Base-by-base conservation (phyloP, 2,888 invertebrate genomes). In the Calameuta filiformis region DNA sequence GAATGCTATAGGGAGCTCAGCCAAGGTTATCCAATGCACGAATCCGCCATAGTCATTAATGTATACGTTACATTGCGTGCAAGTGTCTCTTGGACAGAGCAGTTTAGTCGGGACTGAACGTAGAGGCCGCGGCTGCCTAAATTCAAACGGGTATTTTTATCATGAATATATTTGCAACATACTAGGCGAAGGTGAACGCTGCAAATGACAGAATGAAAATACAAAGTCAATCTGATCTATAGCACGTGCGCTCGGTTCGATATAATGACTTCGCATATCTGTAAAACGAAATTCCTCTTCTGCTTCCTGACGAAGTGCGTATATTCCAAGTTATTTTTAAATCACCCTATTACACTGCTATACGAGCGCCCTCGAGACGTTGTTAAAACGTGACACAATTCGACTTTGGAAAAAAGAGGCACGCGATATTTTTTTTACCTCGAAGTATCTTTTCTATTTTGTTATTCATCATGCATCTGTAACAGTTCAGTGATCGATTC, bases 81-180 rank as follows among this genome's bases (percentile, higher is more conserved):
- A 73, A 56, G 79, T 79, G 81, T 79, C 77, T 79, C 77, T 78
- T 56, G 15, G 77, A 74, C 40, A 69, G 81, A 80, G 81, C 79
- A 31, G 79, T 75, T 56, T 15, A 56, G 23, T 56, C 23, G 56
- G 56, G 56, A 56, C 30, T 35, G 69, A 34, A 12, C 73, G 75
- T 23, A 33, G 35, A 69, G 75, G 76, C 76, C 75, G 76, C 73
- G 76, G 76, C 76, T 33, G 74, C 79, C 82, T 77, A 80, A 81
- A 83, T 81, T 81, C 80, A 80, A 81, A 77, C 30, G 75, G 69
- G 76, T 84, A 82, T 82, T 83, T 83, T 82, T 80, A 80, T 79
- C 82, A 80, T 82, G 82, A 81, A 84, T 85, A 85, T 86, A 84
- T 84, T 83, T 79, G 82, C 23, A 82, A 79, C 79, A 73, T 78